These are phyloP conservation scores for Pygoscelis antarcticus DNA, from an alignment of 2,113 vertebrate species.

Conservation along the genomic window DNA sequence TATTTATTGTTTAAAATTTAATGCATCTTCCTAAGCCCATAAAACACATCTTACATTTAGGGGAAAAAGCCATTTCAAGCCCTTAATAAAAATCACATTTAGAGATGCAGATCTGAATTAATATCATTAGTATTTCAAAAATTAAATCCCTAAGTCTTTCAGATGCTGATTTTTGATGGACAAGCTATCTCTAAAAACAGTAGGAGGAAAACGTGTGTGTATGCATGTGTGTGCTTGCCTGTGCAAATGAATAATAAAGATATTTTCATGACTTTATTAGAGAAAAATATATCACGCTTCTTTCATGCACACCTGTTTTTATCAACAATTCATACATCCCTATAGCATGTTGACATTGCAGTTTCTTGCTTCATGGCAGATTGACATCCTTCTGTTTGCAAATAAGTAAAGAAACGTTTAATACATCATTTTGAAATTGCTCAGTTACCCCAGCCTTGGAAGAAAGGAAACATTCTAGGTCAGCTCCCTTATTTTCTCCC, in stretches of 20 bases:
- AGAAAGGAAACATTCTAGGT: background rate
- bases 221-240: background rate
- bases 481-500: background rate
- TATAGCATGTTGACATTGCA: background rate
- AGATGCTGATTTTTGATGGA: background rate
- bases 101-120: background rate
- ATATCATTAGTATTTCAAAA: background rate
- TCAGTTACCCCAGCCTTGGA: background rate
- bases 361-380: background rate
- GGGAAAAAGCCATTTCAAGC: slow-evolving; percentile 4
- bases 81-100: background rate
- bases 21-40: background rate
- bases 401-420: background rate
- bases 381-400: background rate
- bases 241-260: background rate
- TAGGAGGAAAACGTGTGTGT: background rate
- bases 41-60: slow-evolving; percentile 23
- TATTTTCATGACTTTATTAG: background rate
- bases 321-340: background rate
- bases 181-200: background rate
- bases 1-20: slow-evolving; percentile 59
- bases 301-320: background rate
- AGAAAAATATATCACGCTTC: background rate
- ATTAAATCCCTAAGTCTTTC: background rate
- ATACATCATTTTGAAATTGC: background rate